Conservation (phyloP, 2,888 invertebrate species). For the Argyresthia goedartella region DNA sequence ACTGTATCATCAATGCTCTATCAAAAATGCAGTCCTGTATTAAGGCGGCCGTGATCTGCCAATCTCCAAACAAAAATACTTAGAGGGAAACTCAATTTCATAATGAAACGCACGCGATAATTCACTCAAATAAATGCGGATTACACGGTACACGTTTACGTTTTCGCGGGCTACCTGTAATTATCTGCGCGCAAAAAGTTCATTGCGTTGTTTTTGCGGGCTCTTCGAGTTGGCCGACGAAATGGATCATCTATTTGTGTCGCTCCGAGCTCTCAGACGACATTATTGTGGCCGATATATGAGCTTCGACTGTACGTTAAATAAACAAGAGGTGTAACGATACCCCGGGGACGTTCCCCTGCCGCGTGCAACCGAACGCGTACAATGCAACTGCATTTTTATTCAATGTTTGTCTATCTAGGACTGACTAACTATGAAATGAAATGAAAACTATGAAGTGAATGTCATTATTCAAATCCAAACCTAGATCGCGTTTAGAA, state of each 20-base stretch:
- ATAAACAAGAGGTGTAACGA: constrained; percentile 1
- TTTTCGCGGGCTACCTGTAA: background rate
- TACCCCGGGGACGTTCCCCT: background rate
- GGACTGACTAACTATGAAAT: background rate
- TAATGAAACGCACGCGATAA: too few relatives aligned
- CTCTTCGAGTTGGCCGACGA: constrained; percentile 49
- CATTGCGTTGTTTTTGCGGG: constrained; percentile 54
- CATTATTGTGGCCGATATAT: constrained; percentile 22
- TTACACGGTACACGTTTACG: too few relatives aligned
- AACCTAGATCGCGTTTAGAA: background rate
- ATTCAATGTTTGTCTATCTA: too few relatives aligned
- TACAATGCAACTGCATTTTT: background rate
- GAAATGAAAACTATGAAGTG: background rate
- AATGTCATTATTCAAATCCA: background rate
- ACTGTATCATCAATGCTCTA: too few relatives aligned
- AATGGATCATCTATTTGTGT: constrained; percentile 67
- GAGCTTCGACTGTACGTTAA: background rate
- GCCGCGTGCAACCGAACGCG: background rate
- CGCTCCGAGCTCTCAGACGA: constrained; percentile 63
- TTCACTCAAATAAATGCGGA: too few relatives aligned
- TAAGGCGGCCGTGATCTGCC: too few relatives aligned
- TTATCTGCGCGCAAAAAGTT: background rate
- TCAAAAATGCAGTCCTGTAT: too few relatives aligned
- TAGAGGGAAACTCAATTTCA: too few relatives aligned
- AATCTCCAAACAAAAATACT: too few relatives aligned